Conservation (phyloP, 1,140 invertebrate species). For the Hyles euphorbiae region DNA sequence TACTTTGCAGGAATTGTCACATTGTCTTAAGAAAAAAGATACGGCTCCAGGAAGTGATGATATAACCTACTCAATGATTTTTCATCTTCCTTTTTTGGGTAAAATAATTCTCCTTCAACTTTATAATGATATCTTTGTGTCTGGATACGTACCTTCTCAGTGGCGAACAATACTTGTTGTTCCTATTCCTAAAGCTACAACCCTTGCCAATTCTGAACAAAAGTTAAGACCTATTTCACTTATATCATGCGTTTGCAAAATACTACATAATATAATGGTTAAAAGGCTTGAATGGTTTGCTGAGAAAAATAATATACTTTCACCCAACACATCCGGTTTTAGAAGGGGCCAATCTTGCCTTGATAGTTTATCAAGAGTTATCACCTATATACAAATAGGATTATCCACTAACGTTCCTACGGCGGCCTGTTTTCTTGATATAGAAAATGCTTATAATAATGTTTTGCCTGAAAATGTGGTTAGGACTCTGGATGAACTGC, state of each 20-base stretch:
- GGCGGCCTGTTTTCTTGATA: constrained; percentile 28
- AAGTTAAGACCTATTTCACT: constrained; percentile 32
- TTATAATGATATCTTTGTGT: too few relatives aligned
- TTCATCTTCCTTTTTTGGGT: too few relatives aligned
- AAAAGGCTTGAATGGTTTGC: constrained; percentile 30
- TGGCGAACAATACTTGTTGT: too few relatives aligned
- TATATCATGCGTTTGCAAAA: constrained; percentile 32
- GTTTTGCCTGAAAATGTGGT: constrained; percentile 16
- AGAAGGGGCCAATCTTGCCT: constrained; percentile 25
- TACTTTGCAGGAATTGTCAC: too few relatives aligned
- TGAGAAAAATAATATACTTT: constrained; percentile 29
- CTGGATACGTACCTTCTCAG: too few relatives aligned
- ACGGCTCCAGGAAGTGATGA: too few relatives aligned
- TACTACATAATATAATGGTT: constrained; percentile 29
- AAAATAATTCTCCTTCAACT: too few relatives aligned
- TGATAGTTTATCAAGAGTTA: constrained; percentile 19
- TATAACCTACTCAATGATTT: not conserved
- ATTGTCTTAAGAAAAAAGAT: too few relatives aligned
- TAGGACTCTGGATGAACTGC: constrained; percentile 19
- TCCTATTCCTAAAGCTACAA: too few relatives aligned
- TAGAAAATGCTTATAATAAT: constrained; percentile 35
- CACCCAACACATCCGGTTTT: constrained; percentile 24
- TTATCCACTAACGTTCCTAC: constrained; percentile 28
- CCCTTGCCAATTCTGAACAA: too few relatives aligned
- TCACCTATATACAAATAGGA: constrained; percentile 27